Evolutionary conservation across 2,888 invertebrate genomes (phyloP).

Genomic region (Cheilosia vulpina): DNA sequence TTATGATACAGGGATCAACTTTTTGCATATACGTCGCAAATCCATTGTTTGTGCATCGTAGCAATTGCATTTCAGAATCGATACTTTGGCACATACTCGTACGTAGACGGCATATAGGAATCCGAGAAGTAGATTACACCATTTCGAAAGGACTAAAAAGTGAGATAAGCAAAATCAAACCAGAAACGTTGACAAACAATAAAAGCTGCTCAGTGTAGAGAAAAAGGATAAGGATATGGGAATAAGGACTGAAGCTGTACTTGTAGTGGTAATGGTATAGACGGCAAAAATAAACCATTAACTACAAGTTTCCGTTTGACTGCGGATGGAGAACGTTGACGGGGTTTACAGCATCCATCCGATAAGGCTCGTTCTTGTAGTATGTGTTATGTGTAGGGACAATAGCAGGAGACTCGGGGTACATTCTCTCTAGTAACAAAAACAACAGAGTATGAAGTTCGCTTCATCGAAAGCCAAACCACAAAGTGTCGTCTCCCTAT

Average conservation of each 20-base stretch:
- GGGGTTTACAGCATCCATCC: constrained; percentile 43
- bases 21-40: background rate
- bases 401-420: background rate
- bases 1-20: constrained; percentile 16
- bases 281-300: constrained; percentile 71
- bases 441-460: constrained; percentile 18
- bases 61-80: constrained; percentile 1
- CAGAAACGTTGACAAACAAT: constrained; percentile 63
- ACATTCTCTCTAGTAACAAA: background rate
- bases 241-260: background rate
- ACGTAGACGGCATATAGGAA: constrained; percentile 12
- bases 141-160: constrained; percentile 44
- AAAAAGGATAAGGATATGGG: background rate
- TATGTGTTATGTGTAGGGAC: constrained; percentile 1
- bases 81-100: background rate
- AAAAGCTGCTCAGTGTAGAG: constrained; percentile 35
- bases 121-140: constrained; percentile 12
- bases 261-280: constrained; percentile 29
- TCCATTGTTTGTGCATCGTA: constrained; percentile 19
- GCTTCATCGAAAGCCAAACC: constrained; percentile 35
- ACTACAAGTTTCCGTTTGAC: constrained; percentile 68
- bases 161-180: constrained; percentile 70
- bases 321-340: constrained; percentile 33
- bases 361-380: constrained; percentile 50
- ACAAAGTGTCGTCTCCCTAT: constrained; percentile 56